A percentile compares a stretch with the other conserved stretches of the same genome.
phyloP scores from a whole-genome alignment of 2,888 invertebrate genomes.

The Beris morrisii region DNA sequence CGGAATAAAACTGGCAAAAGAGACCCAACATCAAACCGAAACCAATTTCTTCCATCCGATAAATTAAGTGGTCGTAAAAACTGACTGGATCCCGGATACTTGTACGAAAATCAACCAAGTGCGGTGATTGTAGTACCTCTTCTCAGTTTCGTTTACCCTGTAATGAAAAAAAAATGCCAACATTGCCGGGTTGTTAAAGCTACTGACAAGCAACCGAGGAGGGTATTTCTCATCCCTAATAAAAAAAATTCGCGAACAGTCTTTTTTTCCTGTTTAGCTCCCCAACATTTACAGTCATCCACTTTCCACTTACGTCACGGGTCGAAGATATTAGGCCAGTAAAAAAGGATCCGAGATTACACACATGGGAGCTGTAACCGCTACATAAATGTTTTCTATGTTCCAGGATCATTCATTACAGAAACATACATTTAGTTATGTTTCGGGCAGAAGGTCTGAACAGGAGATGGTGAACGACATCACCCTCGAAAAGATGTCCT shows the following conservation, averaged over 20 bases:
- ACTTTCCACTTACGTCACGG: constrained; percentile 33
- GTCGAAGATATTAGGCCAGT: constrained; percentile 36
- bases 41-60: constrained; percentile 33
- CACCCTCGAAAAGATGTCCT: constrained; percentile 20
- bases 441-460: constrained; percentile 22
- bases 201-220: not conserved
- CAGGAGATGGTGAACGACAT: constrained; percentile 5
- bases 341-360: constrained; percentile 47
- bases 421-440: constrained; percentile 34
- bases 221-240: not conserved
- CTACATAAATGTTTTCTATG: constrained; percentile 44
- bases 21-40: not conserved
- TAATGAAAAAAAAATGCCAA: constrained; percentile 16
- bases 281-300: constrained; percentile 17
- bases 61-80: constrained; percentile 34
- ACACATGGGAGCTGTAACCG: constrained; percentile 58
- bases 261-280: constrained; percentile 20
- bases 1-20: too few species aligned
- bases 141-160: constrained; percentile 1
- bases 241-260: constrained; percentile 36
- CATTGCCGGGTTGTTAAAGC: not conserved
- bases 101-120: constrained; percentile 40
- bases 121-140: constrained; percentile 36
- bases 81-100: constrained; percentile 18
- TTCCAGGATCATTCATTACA: constrained; percentile 39